Evolutionary conservation across 1,140 invertebrate species (phyloP).

Genomic region (Oreohelix idahoensis): DNA sequence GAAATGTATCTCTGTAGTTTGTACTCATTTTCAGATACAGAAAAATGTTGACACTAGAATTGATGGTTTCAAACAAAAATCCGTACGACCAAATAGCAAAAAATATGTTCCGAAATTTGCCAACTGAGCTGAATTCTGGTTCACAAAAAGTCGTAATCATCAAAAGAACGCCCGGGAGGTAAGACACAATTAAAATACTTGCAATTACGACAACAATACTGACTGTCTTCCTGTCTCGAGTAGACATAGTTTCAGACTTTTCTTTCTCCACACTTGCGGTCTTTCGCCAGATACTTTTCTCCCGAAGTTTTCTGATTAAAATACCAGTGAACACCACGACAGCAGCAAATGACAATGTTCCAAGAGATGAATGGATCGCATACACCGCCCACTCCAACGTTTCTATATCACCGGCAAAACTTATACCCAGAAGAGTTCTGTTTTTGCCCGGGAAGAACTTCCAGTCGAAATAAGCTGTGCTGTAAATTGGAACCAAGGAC

Average conservation of each 20-base stretch:
- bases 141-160: not conserved
- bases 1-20: not conserved
- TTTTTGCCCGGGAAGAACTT: slow-evolving; percentile 11
- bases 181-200: not conserved
- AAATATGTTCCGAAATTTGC: not conserved
- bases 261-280: no score
- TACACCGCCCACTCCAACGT: not conserved
- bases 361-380: not conserved
- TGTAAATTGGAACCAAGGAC: not conserved
- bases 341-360: not conserved
- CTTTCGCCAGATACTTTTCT: not conserved
- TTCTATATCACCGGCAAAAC: not conserved
- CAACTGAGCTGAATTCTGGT: not conserved
- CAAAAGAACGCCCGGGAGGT: not conserved
- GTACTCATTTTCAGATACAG: slow-evolving; percentile 14
- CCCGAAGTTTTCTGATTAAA: not conserved
- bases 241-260: not conserved
- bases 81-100: not conserved
- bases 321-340: not conserved
- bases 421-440: slow-evolving; percentile 7
- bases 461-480: not conserved
- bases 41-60: slow-evolving; percentile 11
- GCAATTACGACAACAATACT: not conserved
- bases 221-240: not conserved
- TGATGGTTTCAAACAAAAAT: not conserved